Evolutionary conservation across 2,113 vertebrate species (phyloP).

Genomic region (Podiceps cristatus): DNA sequence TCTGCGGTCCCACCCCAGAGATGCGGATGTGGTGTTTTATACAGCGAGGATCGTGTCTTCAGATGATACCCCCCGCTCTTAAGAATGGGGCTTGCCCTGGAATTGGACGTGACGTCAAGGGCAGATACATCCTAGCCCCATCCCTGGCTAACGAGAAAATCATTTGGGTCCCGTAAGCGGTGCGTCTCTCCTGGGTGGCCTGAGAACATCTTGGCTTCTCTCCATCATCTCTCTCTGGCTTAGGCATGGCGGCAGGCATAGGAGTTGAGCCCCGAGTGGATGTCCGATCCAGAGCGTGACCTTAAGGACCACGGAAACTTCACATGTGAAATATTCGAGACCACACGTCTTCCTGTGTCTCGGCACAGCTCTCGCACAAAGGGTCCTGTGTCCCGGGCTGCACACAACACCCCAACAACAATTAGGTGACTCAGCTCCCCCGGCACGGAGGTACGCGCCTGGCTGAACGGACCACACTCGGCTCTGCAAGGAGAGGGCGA

Average conservation of each 20-base stretch:
- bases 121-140: too few species aligned
- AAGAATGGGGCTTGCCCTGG: neutral
- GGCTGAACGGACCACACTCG: neutral
- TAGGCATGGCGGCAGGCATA: neutral
- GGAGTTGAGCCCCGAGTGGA: neutral
- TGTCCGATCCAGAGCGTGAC: neutral
- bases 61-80: neutral
- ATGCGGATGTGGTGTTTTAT: rapidly evolving
- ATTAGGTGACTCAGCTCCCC: slow-evolving; percentile 19
- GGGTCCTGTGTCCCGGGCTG: neutral
- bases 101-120: neutral
- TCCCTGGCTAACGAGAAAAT: neutral
- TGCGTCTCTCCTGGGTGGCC: neutral
- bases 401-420: neutral
- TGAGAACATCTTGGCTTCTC: neutral
- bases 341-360: neutral
- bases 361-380: neutral
- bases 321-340: neutral
- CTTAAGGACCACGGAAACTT: neutral
- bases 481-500: neutral
- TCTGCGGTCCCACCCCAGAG: neutral
- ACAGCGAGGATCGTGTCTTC: rapidly evolving
- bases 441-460: neutral
- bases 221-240: neutral
- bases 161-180: neutral